These are phyloP conservation scores for Lepidochrysops patricia DNA, from an alignment of 2,888 invertebrate species.

Conservation along the genomic window DNA sequence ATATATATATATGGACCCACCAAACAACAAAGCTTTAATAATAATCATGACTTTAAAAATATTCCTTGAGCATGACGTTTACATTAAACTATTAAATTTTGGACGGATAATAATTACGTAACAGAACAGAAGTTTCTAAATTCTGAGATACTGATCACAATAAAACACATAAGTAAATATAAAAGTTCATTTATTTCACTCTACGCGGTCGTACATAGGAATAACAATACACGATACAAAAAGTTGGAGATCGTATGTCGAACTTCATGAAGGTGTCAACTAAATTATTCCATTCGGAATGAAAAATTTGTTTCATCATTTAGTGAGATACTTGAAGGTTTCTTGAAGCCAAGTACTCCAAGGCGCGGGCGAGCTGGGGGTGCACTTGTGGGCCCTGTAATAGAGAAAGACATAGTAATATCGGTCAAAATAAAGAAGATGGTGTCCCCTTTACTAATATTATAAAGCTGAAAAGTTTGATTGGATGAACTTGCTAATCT, in stretches of 20 bases:
- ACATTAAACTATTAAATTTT: too few species aligned
- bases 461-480: too few species aligned
- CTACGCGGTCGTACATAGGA: neutral
- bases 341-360: slow-evolving; percentile 37
- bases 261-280: neutral
- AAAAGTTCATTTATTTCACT: neutral
- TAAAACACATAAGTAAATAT: neutral
- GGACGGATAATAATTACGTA: too few species aligned
- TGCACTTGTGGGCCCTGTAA: neutral
- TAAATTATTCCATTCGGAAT: neutral
- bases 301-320: neutral
- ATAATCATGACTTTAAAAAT: too few species aligned
- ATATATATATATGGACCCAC: too few species aligned
- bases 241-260: neutral
- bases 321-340: slow-evolving; percentile 2
- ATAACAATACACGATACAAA: neutral
- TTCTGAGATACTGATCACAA: neutral
- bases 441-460: too few species aligned
- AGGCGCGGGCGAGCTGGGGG: slow-evolving; percentile 54
- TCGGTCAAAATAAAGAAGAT: too few species aligned
- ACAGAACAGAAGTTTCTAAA: too few species aligned
- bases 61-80: too few species aligned
- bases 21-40: too few species aligned
- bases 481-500: too few species aligned
- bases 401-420: neutral